Conservation (phyloP, 2,888 invertebrate species). For the Meandrusa payeni region DNA sequence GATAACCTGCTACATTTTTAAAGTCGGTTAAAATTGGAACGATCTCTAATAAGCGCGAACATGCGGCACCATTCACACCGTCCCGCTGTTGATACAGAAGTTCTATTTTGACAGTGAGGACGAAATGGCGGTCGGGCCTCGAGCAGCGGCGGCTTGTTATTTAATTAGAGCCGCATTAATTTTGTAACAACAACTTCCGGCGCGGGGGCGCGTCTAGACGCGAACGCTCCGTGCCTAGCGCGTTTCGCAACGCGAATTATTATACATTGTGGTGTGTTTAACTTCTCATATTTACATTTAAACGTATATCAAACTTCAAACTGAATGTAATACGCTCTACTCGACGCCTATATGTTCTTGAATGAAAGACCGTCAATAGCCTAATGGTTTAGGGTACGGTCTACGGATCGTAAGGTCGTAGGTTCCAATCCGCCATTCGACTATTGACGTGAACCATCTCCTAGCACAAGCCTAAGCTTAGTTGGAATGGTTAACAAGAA, state of each 20-base stretch:
- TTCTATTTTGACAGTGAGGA: conserved; percentile 60
- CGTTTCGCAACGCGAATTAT: conserved; percentile 4
- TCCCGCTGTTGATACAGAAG: conserved; percentile 47
- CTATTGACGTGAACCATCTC: too few relatives aligned
- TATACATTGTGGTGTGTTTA: conserved; percentile 11
- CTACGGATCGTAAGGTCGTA: too few relatives aligned
- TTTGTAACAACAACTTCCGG: conserved; percentile 63
- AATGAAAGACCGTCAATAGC: too few relatives aligned
- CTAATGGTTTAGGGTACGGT: too few relatives aligned
- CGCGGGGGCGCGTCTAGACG: conserved; percentile 33
- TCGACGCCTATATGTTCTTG: too few relatives aligned
- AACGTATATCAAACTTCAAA: too few relatives aligned
- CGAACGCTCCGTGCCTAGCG: conserved; percentile 12
- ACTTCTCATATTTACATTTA: conserved; percentile 5
- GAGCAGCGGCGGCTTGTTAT: conserved; percentile 64
- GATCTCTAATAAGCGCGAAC: background rate
- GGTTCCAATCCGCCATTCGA: too few relatives aligned
- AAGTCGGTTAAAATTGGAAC: background rate
- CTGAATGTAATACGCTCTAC: too few relatives aligned
- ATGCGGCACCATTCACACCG: conserved; percentile 31
- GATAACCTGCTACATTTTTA: background rate
- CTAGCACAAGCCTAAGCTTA: too few relatives aligned
- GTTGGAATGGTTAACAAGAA: too few relatives aligned
- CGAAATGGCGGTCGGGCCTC: conserved; percentile 48
- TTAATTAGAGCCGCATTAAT: conserved; percentile 74